A percentile compares a stretch with the other conserved stretches of the same genome.
Evolutionary conservation across 1,140 invertebrate species (phyloP).

Genomic region (Solenopsis fugax): DNA sequence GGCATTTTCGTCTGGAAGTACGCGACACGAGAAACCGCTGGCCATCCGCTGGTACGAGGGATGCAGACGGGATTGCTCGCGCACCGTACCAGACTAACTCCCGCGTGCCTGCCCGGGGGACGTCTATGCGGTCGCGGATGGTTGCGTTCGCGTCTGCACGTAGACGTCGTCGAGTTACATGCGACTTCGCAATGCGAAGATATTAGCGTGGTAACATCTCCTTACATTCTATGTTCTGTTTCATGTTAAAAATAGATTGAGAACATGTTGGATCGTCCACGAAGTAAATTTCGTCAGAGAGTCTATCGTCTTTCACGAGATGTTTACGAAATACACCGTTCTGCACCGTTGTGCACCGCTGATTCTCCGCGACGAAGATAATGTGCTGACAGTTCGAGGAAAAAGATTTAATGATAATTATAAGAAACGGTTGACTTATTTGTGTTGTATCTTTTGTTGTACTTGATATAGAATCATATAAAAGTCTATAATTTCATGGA

Average conservation of each 20-base stretch:
- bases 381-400: neutral
- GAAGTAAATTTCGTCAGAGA: neutral
- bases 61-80: slow-evolving; percentile 76
- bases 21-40: slow-evolving; percentile 76
- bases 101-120: slow-evolving; percentile 67
- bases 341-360: neutral
- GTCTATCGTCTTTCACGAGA: neutral
- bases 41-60: slow-evolving; percentile 68
- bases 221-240: no score
- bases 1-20: slow-evolving; percentile 75
- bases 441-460: neutral
- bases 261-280: neutral
- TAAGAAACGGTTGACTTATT: neutral
- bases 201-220: slow-evolving; percentile 3
- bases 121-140: slow-evolving; percentile 64
- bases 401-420: neutral
- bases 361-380: neutral
- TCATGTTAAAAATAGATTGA: slow-evolving; percentile 14
- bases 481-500: slow-evolving; percentile 5
- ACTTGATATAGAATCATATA: no score
- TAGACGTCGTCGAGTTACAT: slow-evolving; percentile 37
- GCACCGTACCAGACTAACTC: slow-evolving; percentile 68
- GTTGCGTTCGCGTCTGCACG: slow-evolving; percentile 39
- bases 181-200: slow-evolving; percentile 21
- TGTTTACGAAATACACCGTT: neutral